Evolutionary conservation across 2,113 vertebrate genomes (phyloP).

Genomic region (Melanerpes formicivorus): DNA sequence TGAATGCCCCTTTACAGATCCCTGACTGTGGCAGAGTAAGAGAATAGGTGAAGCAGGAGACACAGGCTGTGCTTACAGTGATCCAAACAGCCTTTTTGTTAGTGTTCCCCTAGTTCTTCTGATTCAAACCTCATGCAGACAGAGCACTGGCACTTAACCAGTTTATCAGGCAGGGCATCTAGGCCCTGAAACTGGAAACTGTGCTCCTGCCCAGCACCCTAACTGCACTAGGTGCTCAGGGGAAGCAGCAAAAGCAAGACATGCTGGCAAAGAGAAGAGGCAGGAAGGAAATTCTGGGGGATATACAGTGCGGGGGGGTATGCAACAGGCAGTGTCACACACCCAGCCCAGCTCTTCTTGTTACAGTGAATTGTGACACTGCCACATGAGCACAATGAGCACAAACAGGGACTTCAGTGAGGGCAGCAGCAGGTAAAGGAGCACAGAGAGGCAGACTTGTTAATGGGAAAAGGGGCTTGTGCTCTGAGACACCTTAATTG

Average conservation of each 20-base stretch:
- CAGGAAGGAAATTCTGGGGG: neutral
- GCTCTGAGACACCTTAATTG: neutral
- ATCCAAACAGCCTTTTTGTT: neutral
- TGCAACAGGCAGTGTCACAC: neutral
- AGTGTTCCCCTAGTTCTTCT: neutral
- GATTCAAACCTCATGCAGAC: neutral
- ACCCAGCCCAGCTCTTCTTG: neutral
- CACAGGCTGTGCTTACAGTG: neutral
- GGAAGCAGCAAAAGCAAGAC: neutral
- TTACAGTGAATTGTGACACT: neutral
- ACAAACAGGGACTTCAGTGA: neutral
- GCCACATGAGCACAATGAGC: neutral
- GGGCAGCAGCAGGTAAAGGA: neutral
- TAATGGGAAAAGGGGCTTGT: neutral
- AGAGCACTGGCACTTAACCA: neutral
- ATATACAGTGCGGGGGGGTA: neutral
- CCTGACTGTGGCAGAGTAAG: neutral
- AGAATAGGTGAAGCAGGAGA: neutral
- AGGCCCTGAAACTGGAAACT: neutral
- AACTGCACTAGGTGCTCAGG: neutral
- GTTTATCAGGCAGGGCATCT: neutral
- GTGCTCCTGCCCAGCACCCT: neutral
- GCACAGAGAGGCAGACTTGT: accelerated
- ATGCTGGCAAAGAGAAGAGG: neutral
- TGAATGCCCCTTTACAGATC: neutral